Base-by-base conservation (phyloP, 35 echinoderm and acorn worm species). In the Amphiura filiformis region DNA sequence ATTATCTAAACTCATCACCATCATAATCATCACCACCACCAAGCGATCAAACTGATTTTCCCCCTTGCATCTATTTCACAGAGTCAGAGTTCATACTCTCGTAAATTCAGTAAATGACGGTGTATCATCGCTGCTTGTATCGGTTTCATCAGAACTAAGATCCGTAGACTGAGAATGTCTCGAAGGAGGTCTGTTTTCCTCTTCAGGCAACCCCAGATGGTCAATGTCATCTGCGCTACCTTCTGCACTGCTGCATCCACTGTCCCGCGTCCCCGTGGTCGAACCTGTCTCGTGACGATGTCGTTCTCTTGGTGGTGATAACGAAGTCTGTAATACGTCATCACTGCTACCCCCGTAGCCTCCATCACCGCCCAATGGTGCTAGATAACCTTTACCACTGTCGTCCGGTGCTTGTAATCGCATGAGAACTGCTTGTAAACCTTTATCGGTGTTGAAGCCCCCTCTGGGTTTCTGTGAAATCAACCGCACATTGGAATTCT, bases 331-430 rank as follows among this genome's bases (percentile, higher is more conserved):
- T 23, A 70, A 70, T 26, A 70, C 61, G 61, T 70, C 61, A n/a
- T 70, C 61, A n/a, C 61, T 70, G 28, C 61, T 70, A 70, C 61
- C 61, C 4, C 61, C 61, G 61, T 70, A 70, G 61, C 61, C 61
- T 70, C 61, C 61, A 70, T 70, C 61, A 11, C 61, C 61, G 26
- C 61, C 28, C 61, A 70, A 30, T 15, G 61, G 61, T 2, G 61
- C 15, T 2, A 70, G 61, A 23, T 70, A 70, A 4, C 61, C 61
- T 70, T 70, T 70, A 1, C 28, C 15, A 70, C 61, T 13, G 61
- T 52, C 44, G 7, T 70, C 61, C 26, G 61, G 61, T 26, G 2
- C 61, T 30, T 70, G 11, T 70, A 70, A n/a, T 1, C 61, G 61
- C 61, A 70, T 70, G 7, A 70, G 61, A 15, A 70, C 61, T 2